phyloP scores from a whole-genome alignment of 2,113 vertebrate species.

The Hippocampus comes region DNA sequence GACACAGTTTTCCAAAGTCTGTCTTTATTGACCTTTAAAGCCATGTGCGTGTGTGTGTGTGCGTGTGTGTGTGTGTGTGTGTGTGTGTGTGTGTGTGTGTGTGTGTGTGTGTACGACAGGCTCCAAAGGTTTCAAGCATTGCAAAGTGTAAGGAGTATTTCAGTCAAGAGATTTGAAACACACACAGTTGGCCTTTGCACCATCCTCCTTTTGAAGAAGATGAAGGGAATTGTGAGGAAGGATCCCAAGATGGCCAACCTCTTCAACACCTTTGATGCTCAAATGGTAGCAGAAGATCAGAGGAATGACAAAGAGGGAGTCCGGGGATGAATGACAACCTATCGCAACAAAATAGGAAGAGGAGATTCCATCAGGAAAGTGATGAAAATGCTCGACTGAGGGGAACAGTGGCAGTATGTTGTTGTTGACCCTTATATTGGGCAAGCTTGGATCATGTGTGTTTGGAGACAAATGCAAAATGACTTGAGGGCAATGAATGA shows the following conservation, averaged over 20 bases:
- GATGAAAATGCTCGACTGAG: conserved; percentile 1
- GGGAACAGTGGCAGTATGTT: background rate
- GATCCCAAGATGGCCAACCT: conserved; percentile 54
- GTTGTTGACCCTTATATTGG: background rate
- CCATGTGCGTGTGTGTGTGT: background rate
- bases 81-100: background rate
- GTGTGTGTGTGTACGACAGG: background rate
- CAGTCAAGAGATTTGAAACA: conserved; percentile 27
- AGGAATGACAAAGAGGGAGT: conserved; percentile 28
- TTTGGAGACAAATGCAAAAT: no score
- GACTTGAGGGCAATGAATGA: no score
- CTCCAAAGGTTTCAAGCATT: background rate
- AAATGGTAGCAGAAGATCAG: conserved; percentile 50
- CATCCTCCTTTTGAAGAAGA: conserved; percentile 56
- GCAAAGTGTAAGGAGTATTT: background rate
- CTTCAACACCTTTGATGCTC: conserved; percentile 63
- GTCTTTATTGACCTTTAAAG: background rate
- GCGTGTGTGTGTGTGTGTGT: background rate
- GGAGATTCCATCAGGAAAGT: conserved; percentile 14
- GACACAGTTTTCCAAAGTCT: background rate
- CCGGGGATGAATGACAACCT: conserved; percentile 7
- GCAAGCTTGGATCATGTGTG: background rate
- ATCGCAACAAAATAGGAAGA: conserved; percentile 22
- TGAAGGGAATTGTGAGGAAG: conserved; percentile 45
- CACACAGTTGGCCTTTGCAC: conserved; percentile 52